These are phyloP conservation scores for Danionella cerebrum DNA, from an alignment of 2,113 vertebrate species.

Conservation along the genomic window DNA sequence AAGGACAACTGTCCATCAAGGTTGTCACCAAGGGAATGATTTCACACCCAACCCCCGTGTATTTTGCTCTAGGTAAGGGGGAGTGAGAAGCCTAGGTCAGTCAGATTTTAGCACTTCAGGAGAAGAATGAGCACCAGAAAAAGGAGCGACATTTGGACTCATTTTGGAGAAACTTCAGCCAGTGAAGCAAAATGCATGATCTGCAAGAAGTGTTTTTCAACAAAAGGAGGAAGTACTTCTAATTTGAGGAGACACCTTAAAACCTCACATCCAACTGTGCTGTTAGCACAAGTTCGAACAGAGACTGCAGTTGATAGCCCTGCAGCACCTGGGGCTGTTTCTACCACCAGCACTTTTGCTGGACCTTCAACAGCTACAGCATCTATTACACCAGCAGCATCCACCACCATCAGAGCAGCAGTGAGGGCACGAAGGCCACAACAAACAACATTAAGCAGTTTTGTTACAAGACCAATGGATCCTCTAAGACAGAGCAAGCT, in stretches of 20 bases:
- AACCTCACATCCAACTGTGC: neutral
- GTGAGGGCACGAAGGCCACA: no score
- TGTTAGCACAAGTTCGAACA: neutral
- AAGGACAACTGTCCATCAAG: neutral
- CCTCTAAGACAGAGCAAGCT: neutral
- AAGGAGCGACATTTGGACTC: no score
- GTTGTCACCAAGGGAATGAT: neutral
- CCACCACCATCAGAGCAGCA: no score
- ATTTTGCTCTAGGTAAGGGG: neutral
- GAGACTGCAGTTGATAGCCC: neutral
- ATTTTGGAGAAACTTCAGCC: no score
- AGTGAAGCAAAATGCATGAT: neutral
- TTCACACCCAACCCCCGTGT: neutral
- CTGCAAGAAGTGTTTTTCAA: no score
- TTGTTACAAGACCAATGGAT: neutral
- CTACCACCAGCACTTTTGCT: no score
- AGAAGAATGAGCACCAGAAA: no score
- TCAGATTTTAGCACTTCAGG: neutral
- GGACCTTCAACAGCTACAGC: no score
- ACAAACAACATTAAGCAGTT: no score
- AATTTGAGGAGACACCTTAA: no score
- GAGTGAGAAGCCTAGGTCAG: neutral
- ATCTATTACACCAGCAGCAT: no score
- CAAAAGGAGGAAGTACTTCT: neutral
- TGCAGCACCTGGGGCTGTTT: neutral